Conservation (phyloP, 2,797 vertebrate species). For the Anguilla pacifica region DNA sequence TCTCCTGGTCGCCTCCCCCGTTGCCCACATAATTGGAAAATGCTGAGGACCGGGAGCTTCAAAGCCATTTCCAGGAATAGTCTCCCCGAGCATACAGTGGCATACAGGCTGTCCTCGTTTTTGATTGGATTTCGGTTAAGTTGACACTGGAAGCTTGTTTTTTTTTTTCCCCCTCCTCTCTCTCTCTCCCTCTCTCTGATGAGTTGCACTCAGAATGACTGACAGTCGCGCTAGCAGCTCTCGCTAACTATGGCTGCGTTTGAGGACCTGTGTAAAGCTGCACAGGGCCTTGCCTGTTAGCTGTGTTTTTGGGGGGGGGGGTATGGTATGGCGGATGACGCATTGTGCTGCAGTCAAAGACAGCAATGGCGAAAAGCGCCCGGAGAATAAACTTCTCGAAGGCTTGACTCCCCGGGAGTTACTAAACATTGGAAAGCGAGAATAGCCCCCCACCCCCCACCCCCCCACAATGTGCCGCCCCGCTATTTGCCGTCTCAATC, state of each 20-base stretch:
- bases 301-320: not conserved
- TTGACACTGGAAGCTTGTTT: constrained; percentile 42
- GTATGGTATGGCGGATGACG: not conserved
- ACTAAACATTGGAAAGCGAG: constrained; percentile 3
- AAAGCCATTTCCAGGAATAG: constrained; percentile 31
- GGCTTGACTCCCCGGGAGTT: not conserved
- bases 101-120: constrained; percentile 17
- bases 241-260: not conserved
- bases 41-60: constrained; percentile 11
- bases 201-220: constrained; percentile 2
- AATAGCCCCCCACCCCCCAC: not conserved
- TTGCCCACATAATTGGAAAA: constrained; percentile 37
- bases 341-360: not conserved
- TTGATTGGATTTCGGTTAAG: constrained; percentile 46
- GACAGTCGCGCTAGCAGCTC: not conserved
- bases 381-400: not conserved
- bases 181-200: too few species aligned
- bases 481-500: constrained; percentile 52
- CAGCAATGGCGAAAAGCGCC: not conserved
- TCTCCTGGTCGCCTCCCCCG: not conserved
- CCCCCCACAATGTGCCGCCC: not conserved
- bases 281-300: not conserved
- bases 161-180: too few species aligned
- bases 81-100: constrained; percentile 25
- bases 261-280: not conserved